Evolutionary conservation across 1,140 invertebrate genomes (phyloP).

Genomic region (Bradynema listronoti): DNA sequence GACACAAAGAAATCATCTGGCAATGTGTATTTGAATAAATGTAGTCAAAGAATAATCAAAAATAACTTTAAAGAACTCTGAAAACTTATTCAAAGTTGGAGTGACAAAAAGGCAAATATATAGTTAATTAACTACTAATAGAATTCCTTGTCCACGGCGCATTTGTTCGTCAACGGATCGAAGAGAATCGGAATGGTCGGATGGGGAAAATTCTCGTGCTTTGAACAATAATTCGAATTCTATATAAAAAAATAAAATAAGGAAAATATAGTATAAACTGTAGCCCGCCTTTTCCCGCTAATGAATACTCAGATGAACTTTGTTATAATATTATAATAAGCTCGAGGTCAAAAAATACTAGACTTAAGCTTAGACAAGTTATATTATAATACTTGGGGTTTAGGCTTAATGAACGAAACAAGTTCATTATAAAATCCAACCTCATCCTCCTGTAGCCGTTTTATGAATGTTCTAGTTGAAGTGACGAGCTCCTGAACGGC

Average conservation of each 20-base stretch:
- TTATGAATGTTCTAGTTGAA: slow-evolving; percentile 26
- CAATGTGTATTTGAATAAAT: too few relatives aligned
- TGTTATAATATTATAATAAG: neutral
- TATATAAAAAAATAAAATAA: neutral
- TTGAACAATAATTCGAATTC: neutral
- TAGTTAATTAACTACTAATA: too few relatives aligned
- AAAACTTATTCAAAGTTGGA: too few relatives aligned
- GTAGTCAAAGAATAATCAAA: too few relatives aligned
- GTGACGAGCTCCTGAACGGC: slow-evolving; percentile 32
- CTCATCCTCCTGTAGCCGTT: slow-evolving; percentile 11
- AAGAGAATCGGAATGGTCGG: slow-evolving; percentile 23
- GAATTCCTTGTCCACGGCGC: neutral
- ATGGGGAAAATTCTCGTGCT: slow-evolving; percentile 11
- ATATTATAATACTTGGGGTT: neutral
- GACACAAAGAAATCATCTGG: too few relatives aligned
- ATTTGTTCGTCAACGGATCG: slow-evolving; percentile 16
- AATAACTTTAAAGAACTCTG: too few relatives aligned
- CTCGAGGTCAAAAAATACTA: neutral
- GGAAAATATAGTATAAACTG: neutral
- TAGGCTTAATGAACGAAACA: slow-evolving; percentile 6
- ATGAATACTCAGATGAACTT: neutral
- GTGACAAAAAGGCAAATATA: too few relatives aligned
- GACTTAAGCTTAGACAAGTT: neutral
- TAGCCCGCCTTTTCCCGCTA: neutral
- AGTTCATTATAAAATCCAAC: too few relatives aligned